Percentiles rank a stretch among this genome's conserved stretches.
These are phyloP conservation scores for Lasioglossum figueresi DNA, from an alignment of 2,888 invertebrate species.

Conservation along the genomic window DNA sequence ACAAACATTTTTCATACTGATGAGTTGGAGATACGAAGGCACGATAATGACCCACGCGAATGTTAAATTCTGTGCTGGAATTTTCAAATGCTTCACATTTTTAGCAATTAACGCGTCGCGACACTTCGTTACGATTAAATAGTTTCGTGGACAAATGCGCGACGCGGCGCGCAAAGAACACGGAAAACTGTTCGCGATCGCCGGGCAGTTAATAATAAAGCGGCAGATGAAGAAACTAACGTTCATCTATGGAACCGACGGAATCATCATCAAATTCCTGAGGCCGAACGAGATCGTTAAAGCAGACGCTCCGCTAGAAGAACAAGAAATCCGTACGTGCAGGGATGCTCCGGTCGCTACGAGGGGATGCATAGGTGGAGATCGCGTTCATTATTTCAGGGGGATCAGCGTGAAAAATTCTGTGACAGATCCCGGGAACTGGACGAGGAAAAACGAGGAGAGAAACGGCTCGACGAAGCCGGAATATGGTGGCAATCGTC, in stretches of 20 bases:
- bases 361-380: conserved; percentile 56
- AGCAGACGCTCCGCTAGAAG: conserved; percentile 43
- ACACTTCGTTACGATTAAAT: conserved; percentile 1
- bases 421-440: conserved; percentile 37
- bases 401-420: conserved; percentile 47
- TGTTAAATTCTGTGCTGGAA: no score
- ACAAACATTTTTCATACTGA: neutral
- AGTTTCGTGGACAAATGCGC: conserved; percentile 13
- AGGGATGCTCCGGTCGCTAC: conserved; percentile 35
- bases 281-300: conserved; percentile 67
- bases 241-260: conserved; percentile 37
- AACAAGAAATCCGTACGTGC: conserved; percentile 67
- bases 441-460: conserved; percentile 33
- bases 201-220: conserved; percentile 44
- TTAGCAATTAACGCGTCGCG: neutral
- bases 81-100: neutral
- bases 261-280: conserved; percentile 64
- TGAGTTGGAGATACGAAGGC: no score
- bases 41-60: no score
- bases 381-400: conserved; percentile 60
- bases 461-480: conserved; percentile 28
- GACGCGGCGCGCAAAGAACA: neutral
- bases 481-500: conserved; percentile 35
- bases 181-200: conserved; percentile 8
- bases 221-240: conserved; percentile 42